Evolutionary conservation across 1,140 invertebrate genomes (phyloP), one percentile per base, ranked within the genome.

Genomic region (Danaus melanippus): DNA sequence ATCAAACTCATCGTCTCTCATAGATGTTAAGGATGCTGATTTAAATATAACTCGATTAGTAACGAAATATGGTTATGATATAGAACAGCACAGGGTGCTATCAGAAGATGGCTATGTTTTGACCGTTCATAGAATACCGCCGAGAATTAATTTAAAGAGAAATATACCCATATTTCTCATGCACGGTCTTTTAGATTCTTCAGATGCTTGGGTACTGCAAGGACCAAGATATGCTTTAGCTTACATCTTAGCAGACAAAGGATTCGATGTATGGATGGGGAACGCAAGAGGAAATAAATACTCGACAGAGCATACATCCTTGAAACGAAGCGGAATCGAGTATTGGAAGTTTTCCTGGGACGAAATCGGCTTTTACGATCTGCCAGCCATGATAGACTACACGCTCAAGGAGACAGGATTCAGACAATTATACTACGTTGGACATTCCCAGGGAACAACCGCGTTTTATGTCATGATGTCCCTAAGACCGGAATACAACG

Each of bases 251-350:
- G 78, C 74, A 0, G 76, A 94, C 57, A 67, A 84, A 55, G 92
- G 92, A 8, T 94, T 89, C 54, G 93, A 94, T 65, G 92, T 94
- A 6, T 94, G 93, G 92, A 76, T 95, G 76, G 90, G 89, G 3
- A 95, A 95, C 69, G 88, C 89, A 0, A 87, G 93, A 62, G 93
- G 93, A 1, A 94, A 93, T 62, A 88, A 89, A 8, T 92, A 93
- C 64, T 92, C 91, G 0, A 75, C 75, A 55, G 79, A 79, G 12
- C 92, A 93, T 67, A 66, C 63, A 2, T 73, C 47, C 8, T 68
- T 90, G 10, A 79, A 52, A 17, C 74, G 66, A 5, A 60, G 75
- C n/a, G 43, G 76, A 4, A 54, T 69, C 10, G 63, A 76, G 0
- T 90, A 82, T 64, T 90, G 88, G 88, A 69, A 87, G 10, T 89